A percentile compares a stretch with the other conserved stretches of the same genome.
phyloP scores from a whole-genome alignment of 2,113 vertebrate species.

The Gymnorhina tibicen region DNA sequence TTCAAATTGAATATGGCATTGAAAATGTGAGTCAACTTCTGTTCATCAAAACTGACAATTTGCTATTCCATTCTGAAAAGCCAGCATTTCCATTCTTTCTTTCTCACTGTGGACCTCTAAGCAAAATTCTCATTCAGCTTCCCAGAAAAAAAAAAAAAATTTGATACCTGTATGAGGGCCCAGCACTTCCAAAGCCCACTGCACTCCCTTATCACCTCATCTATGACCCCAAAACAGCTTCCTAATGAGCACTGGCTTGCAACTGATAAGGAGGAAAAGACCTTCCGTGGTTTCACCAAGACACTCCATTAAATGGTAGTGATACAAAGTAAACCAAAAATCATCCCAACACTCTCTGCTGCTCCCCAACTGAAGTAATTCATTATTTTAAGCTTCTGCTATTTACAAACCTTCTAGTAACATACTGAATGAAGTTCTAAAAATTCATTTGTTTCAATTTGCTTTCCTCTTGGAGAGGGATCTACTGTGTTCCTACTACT shows the following conservation, averaged over 20 bases:
- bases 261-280: background rate
- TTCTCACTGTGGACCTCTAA: background rate
- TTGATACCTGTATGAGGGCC: background rate
- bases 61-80: background rate
- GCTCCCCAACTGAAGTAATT: background rate
- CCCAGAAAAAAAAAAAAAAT: background rate
- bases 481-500: background rate
- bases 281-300: background rate
- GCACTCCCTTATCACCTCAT: background rate
- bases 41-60: background rate
- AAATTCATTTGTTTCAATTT: background rate
- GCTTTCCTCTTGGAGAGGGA: background rate
- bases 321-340: background rate
- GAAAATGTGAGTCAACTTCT: background rate
- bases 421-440: background rate
- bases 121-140: background rate
- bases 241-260: background rate
- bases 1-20: background rate
- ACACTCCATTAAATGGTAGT: background rate
- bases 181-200: background rate
- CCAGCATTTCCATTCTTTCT: background rate
- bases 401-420: background rate
- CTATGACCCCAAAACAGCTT: fast-evolving
- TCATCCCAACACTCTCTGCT: background rate
- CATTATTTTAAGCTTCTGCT: background rate